These are phyloP conservation scores for Malacoctenus gilli DNA, from an alignment of 2,797 vertebrate species.

Conservation along the genomic window DNA sequence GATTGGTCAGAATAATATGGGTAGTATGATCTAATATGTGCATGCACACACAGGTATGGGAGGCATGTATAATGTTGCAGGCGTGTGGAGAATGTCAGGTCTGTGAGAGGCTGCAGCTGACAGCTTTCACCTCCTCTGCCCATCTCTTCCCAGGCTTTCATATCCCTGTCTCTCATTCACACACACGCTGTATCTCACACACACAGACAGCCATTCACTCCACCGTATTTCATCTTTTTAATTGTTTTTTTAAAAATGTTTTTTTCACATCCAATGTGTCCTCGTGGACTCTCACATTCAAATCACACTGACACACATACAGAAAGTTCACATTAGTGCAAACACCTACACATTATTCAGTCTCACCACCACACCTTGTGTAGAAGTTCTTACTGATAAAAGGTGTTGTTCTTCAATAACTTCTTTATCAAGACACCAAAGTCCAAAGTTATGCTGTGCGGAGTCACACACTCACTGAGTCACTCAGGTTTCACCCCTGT, in stretches of 20 bases:
- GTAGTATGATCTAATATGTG: constrained; percentile 31
- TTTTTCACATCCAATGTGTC: constrained; percentile 11
- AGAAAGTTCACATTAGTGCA: background rate
- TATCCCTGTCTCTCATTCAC: constrained; percentile 36
- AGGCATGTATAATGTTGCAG: constrained; percentile 64
- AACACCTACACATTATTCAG: background rate
- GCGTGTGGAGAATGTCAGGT: constrained; percentile 64
- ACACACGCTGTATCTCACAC: background rate
- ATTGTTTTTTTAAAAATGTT: constrained; percentile 11
- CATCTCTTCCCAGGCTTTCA: constrained; percentile 57
- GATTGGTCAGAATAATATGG: constrained; percentile 19
- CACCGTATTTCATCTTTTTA: constrained; percentile 7
- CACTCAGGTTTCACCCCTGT: constrained; percentile 8
- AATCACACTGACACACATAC: constrained; percentile 1
- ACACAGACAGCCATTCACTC: constrained; percentile 3
- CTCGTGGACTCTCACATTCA: constrained; percentile 8
- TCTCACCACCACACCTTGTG: constrained; percentile 20
- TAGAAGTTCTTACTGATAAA: constrained; percentile 20
- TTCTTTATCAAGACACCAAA: constrained; percentile 41
- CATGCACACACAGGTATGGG: constrained; percentile 49
- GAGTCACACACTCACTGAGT: constrained; percentile 12
- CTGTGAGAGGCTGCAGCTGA: constrained; percentile 62
- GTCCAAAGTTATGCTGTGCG: constrained; percentile 33
- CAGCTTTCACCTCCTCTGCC: constrained; percentile 72
- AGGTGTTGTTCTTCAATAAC: constrained; percentile 23